Percentiles rank a stretch among this genome's conserved stretches.
Conservation (phyloP, 2,888 invertebrate species). For the Helicoverpa assulta region DNA sequence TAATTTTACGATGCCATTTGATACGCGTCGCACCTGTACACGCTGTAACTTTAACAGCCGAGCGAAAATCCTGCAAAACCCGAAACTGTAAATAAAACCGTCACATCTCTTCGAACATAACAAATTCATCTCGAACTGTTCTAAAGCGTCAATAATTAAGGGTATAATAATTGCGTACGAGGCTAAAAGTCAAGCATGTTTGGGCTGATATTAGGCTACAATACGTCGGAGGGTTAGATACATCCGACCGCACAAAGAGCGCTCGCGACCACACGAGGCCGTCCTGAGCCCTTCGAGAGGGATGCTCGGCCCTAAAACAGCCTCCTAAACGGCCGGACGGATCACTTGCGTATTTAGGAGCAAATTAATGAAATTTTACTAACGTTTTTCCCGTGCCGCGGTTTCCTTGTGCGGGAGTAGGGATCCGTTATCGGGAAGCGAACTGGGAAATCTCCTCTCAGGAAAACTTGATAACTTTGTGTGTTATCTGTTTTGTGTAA, state of each 20-base stretch:
- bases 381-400: conserved; percentile 59
- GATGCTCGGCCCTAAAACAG: conserved; percentile 34
- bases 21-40: conserved; percentile 2
- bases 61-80: conserved; percentile 1
- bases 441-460: conserved; percentile 42
- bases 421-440: conserved; percentile 27
- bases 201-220: conserved; percentile 71
- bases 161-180: conserved; percentile 68
- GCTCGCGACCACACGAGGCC: conserved; percentile 73
- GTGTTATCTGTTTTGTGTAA: conserved; percentile 31
- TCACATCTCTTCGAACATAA: conserved; percentile 33
- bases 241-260: conserved; percentile 71
- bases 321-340: conserved; percentile 47
- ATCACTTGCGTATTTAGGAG: conserved; percentile 64
- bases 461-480: conserved; percentile 46
- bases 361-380: conserved; percentile 74
- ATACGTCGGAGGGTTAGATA: conserved; percentile 63
- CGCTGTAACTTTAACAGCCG: conserved; percentile 6
- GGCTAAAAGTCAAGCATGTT: conserved; percentile 73
- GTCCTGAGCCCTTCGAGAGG: conserved; percentile 40
- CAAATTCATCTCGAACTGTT: conserved; percentile 56
- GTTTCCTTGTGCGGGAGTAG: conserved; percentile 26
- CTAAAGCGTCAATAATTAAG: conserved; percentile 64
- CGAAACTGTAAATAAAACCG: conserved; percentile 50
- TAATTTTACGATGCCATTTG: background rate